phyloP scores from a whole-genome alignment of 92 coral and sea anemone genomes.

The Hydrozoanthus gracilis region DNA sequence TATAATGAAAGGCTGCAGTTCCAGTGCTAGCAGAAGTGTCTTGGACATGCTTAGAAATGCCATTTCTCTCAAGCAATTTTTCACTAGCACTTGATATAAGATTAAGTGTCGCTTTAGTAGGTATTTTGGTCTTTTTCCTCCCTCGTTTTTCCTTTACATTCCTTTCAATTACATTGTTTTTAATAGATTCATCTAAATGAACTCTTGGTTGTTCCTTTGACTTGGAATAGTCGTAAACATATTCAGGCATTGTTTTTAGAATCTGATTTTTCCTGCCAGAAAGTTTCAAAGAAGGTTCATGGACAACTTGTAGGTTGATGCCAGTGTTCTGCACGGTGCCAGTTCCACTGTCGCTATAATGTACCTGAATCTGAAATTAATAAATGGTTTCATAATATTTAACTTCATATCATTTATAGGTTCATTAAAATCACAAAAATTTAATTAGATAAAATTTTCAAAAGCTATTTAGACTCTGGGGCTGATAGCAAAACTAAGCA shows the following conservation, averaged over 20 bases:
- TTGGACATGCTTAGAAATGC: conserved; percentile 2
- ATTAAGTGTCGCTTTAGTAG: background rate
- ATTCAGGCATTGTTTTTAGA: background rate
- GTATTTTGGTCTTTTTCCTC: background rate
- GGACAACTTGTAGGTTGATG: background rate
- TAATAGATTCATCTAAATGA: background rate
- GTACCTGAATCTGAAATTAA: background rate
- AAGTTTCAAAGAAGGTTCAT: background rate
- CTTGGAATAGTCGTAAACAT: too few species aligned
- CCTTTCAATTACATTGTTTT: background rate
- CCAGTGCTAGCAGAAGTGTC: conserved; percentile 27
- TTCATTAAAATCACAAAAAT: too few species aligned
- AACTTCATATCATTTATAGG: background rate
- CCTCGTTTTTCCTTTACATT: background rate
- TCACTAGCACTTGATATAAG: background rate
- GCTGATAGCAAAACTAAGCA: too few species aligned
- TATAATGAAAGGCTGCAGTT: conserved; percentile 3
- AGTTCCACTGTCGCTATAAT: background rate
- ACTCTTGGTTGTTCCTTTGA: background rate
- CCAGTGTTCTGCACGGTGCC: background rate
- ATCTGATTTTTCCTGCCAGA: background rate
- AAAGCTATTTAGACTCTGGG: too few species aligned
- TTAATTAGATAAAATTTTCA: too few species aligned
- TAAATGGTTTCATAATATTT: background rate
- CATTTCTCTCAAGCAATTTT: background rate